These are phyloP conservation scores for Halcyon leucocephala DNA, from an alignment of 2,797 vertebrate species.

Conservation along the genomic window DNA sequence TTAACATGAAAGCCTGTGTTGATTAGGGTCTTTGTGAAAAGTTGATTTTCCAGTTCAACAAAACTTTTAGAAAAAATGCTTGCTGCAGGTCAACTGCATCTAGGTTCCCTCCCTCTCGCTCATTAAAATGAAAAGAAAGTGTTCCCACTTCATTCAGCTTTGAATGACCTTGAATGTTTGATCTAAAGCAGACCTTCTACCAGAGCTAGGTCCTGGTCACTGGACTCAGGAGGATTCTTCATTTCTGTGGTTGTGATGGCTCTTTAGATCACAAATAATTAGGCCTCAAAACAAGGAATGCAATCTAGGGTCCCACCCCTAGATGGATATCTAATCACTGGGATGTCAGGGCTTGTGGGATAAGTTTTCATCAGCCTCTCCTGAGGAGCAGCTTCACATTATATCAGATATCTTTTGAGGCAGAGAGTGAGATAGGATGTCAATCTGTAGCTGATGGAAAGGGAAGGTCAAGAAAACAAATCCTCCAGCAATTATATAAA, in stretches of 20 bases:
- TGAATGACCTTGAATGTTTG: not conserved
- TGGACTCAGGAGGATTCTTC: not conserved
- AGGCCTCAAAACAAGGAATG: not conserved
- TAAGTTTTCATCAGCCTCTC: not conserved
- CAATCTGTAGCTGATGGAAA: not conserved
- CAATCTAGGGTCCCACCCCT: not conserved
- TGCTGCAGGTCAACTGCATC: conserved; percentile 32
- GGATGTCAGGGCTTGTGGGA: not conserved
- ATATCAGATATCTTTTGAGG: not conserved
- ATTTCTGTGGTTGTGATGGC: not conserved
- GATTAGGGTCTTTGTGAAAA: conserved; percentile 53
- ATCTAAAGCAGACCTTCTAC: conserved; percentile 22
- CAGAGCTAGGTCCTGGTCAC: not conserved
- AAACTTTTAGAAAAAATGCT: conserved; percentile 41
- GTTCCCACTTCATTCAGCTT: conserved; percentile 36
- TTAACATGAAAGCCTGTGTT: conserved; percentile 25
- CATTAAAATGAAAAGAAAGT: conserved; percentile 53
- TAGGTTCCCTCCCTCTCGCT: conserved; percentile 1
- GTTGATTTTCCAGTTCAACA: conserved; percentile 69
- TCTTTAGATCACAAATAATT: not conserved
- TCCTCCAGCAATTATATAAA: not conserved
- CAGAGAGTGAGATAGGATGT: not conserved
- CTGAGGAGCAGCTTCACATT: not conserved
- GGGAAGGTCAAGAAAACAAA: not conserved
- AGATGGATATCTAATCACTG: not conserved